Percentiles rank a stretch among this genome's conserved stretches.
phyloP scores from a whole-genome alignment of 2,797 vertebrate species.

The Toxotes lorentzi region DNA sequence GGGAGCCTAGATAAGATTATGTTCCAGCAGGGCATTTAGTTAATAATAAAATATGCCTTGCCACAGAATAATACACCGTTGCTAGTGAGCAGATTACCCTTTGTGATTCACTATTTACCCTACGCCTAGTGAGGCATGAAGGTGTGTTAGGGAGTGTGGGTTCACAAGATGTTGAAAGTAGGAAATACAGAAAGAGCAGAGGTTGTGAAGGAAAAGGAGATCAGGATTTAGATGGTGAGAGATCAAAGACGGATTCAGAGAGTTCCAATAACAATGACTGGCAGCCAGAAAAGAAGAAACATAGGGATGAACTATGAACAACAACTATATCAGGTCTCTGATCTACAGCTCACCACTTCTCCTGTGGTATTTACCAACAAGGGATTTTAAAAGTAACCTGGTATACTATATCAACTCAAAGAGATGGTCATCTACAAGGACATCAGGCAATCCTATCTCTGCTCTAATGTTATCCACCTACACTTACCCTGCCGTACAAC shows the following conservation, averaged over 20 bases:
- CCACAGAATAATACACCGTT: neutral
- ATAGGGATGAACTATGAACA: neutral
- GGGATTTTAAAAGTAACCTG: neutral
- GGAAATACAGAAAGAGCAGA: neutral
- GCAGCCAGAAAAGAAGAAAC: neutral
- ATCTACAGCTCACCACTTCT: neutral
- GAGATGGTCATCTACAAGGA: neutral
- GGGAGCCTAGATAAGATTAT: slow-evolving; percentile 45
- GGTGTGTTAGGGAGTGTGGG: neutral
- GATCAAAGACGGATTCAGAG: neutral
- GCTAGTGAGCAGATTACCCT: slow-evolving; percentile 17
- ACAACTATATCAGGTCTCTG: neutral
- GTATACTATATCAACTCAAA: neutral
- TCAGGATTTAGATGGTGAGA: neutral
- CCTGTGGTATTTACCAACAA: neutral
- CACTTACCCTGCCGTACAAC: neutral
- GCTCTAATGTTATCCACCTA: neutral
- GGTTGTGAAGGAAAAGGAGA: slow-evolving; percentile 24
- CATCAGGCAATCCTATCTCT: neutral
- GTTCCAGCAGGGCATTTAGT: slow-evolving; percentile 24
- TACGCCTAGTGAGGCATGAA: neutral
- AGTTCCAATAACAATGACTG: slow-evolving; percentile 18
- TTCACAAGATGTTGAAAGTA: neutral
- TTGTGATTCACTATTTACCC: neutral
- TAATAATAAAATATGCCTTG: slow-evolving; percentile 25